Conservation (phyloP, 1,140 invertebrate genomes). For the Cyclargus thomasi region DNA sequence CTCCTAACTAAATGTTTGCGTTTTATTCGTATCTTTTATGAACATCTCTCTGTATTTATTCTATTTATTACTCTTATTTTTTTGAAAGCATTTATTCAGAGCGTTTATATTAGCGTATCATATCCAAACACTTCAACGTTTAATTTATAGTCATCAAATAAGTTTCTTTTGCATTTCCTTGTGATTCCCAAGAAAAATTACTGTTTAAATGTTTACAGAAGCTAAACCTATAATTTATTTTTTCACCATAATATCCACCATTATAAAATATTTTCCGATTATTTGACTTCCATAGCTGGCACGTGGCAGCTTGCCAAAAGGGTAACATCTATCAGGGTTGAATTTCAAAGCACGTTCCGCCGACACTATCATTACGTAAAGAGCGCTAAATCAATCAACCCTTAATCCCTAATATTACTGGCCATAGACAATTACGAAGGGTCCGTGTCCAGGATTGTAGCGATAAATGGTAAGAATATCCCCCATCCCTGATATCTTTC, state of each 20-base stretch:
- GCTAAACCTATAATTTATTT: no score
- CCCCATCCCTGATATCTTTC: not conserved
- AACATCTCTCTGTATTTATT: not conserved
- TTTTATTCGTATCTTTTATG: not conserved
- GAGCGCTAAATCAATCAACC: conserved; percentile 56
- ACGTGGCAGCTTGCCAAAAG: not conserved
- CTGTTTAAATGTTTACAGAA: no score
- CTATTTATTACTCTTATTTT: not conserved
- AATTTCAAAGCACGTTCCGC: conserved; percentile 2
- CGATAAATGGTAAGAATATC: not conserved
- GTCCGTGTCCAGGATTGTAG: conserved; percentile 29
- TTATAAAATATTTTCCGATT: not conserved
- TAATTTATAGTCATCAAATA: no score
- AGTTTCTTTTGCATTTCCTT: no score
- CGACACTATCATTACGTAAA: conserved; percentile 1
- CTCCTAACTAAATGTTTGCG: conserved; percentile 12
- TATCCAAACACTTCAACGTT: no score
- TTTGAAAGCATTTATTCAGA: not conserved
- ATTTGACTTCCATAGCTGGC: not conserved
- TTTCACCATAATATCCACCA: not conserved
- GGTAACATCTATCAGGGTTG: not conserved
- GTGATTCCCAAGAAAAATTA: no score
- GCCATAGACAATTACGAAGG: conserved; percentile 68
- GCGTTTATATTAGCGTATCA: not conserved
- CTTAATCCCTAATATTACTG: conserved; percentile 71